These are phyloP conservation scores for Syngnathus scovelli DNA, from an alignment of 2,113 vertebrate genomes.

Conservation along the genomic window DNA sequence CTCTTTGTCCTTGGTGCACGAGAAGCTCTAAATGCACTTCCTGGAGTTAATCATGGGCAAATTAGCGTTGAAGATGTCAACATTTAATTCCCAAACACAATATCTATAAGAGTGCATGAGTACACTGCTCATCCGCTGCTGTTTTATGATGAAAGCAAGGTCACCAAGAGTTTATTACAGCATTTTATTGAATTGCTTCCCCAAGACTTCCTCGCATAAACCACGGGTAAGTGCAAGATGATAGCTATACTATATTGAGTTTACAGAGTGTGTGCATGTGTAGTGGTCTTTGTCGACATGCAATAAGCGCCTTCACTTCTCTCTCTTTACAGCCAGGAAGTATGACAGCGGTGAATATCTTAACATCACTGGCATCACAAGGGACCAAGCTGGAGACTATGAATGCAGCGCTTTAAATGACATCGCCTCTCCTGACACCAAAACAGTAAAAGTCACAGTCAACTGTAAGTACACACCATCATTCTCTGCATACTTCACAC, in stretches of 20 bases:
- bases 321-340: slow-evolving; percentile 79
- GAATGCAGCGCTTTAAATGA: slow-evolving; percentile 95
- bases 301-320: slow-evolving; percentile 38
- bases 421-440: slow-evolving; percentile 89
- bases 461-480: slow-evolving; percentile 86
- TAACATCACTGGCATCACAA: slow-evolving; percentile 91
- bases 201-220: slow-evolving; percentile 20
- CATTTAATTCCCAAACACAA: slow-evolving; percentile 35
- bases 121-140: slow-evolving; percentile 41
- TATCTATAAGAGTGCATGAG: slow-evolving; percentile 36
- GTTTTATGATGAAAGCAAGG: slow-evolving; percentile 26
- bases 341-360: slow-evolving; percentile 93
- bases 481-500: slow-evolving; percentile 1
- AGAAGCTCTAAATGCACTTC: slow-evolving; percentile 26
- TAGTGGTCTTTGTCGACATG: slow-evolving; percentile 31
- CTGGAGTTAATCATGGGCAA: slow-evolving; percentile 38
- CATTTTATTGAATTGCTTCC: slow-evolving; percentile 24
- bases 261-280: slow-evolving; percentile 3
- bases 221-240: slow-evolving; percentile 4
- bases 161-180: slow-evolving; percentile 29
- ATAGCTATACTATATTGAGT: slow-evolving; percentile 3
- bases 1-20: slow-evolving; percentile 42
- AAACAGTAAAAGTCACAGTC: slow-evolving; percentile 89
- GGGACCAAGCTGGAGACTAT: slow-evolving; percentile 93
- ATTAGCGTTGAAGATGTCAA: slow-evolving; percentile 37